These are phyloP conservation scores for Asarcornis scutulata DNA, from an alignment of 2,113 vertebrate genomes.

Conservation along the genomic window DNA sequence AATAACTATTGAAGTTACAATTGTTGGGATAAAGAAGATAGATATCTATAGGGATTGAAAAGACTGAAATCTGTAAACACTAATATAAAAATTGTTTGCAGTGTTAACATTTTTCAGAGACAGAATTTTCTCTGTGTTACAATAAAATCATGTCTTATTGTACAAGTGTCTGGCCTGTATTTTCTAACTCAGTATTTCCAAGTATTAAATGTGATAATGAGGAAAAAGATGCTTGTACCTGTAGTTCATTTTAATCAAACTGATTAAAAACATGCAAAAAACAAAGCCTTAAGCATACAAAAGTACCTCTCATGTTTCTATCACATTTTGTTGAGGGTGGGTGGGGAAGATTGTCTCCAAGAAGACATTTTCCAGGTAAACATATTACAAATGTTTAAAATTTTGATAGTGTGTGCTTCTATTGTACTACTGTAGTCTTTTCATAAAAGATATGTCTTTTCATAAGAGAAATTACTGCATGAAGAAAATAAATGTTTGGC, in stretches of 20 bases:
- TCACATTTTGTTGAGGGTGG: neutral
- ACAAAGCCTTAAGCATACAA: neutral
- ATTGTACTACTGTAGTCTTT: neutral
- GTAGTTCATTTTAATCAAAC: neutral
- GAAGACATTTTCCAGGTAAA: neutral
- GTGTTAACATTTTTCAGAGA: constrained; percentile 24
- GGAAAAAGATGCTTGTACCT: neutral
- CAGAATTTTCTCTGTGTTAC: neutral
- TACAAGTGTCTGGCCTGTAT: neutral
- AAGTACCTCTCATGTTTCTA: neutral
- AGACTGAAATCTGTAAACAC: constrained; percentile 11
- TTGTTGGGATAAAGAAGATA: neutral
- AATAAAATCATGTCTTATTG: neutral
- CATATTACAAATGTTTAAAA: neutral
- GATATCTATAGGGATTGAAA: neutral
- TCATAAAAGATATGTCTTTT: neutral
- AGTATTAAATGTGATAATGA: neutral
- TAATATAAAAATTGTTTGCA: constrained; percentile 16
- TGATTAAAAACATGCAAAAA: neutral
- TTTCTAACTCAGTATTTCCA: constrained; percentile 6
- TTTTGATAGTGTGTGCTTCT: neutral
- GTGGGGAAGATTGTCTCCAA: neutral
- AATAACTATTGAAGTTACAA: neutral
- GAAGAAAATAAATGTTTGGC: neutral
- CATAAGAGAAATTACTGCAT: neutral